phyloP scores from a whole-genome alignment of 1,140 invertebrate genomes.

The Gonioctena quinquepunctata region DNA sequence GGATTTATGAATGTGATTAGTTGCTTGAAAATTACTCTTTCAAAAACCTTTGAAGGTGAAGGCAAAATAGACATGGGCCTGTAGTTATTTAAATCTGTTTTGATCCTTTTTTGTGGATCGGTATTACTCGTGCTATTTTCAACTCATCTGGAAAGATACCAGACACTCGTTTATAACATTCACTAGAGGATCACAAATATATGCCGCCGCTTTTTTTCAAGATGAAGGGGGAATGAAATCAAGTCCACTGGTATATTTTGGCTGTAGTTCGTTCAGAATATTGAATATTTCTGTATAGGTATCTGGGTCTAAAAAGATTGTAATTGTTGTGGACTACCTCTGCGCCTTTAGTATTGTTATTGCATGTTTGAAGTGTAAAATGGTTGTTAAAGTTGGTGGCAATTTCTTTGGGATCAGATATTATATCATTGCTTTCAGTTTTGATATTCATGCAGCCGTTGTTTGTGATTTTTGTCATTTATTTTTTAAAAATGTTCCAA shows the following conservation, averaged over 20 bases:
- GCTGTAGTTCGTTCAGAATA: not conserved
- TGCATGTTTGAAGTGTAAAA: not conserved
- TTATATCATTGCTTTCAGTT: not conserved
- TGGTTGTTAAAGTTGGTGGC: not conserved
- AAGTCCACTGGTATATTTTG: not conserved
- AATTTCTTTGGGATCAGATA: not conserved
- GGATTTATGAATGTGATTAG: not conserved
- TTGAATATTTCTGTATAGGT: not conserved
- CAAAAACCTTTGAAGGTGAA: conserved; percentile 6
- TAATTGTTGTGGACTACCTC: not conserved
- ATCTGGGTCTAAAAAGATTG: not conserved
- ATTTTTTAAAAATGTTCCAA: not conserved
- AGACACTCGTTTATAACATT: not conserved
- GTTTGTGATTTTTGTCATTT: no score
- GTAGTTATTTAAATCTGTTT: conserved; percentile 18
- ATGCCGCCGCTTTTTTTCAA: not conserved
- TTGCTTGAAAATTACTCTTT: conserved; percentile 5
- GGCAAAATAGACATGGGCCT: conserved; percentile 5
- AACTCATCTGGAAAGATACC: conserved; percentile 15
- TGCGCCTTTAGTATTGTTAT: not conserved
- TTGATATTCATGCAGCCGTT: not conserved
- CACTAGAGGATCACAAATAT: not conserved
- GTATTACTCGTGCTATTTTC: conserved; percentile 5
- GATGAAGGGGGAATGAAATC: not conserved
- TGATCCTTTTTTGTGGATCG: conserved; percentile 14